Evolutionary conservation across 2,888 invertebrate genomes (phyloP), one percentile per base, ranked within the genome.

Genomic region (Eurois occulta): DNA sequence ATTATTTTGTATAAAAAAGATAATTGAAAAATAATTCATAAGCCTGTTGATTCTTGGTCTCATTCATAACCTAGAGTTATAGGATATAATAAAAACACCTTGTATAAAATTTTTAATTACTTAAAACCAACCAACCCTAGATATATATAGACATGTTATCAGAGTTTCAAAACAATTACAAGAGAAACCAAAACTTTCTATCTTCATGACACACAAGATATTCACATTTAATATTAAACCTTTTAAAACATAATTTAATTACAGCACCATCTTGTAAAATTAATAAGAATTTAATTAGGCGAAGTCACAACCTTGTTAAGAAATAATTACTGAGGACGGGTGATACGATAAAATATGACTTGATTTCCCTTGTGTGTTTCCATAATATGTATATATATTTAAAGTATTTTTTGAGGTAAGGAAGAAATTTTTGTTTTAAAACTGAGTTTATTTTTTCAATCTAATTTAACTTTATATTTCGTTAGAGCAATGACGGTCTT

Each of bases 231-330:
- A 75, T 52, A 76, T 69, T 71, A 83, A 76, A 76, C 71, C 72
- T 60, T 84, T 71, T 62, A 70, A 41, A 60, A 58, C 21, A 52
- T 38, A 85, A 83, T 85, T 81, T 70, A 72, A 85, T 85, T 58
- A 85, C 28, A 71, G 21, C 48, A 43, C 21, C 69, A 73, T 69
- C 73, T 70, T 73, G 70, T 55, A 38, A 83, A 81, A 89, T 89
- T 89, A 86, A 86, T 85, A 81, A 78, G 80, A 81, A 78, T 89
- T 86, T 88, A 88, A 90, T 90, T 88, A 86, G 72, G 48, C 24
- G n/a, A 78, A 81, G 75, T 79, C 86, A 65, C 62, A 76, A 68
- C 38, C 69, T 60, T 80, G 81, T 81, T 73, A n/a, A 43, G 38
- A 64, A n/a, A 55, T 81, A 78, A 86, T 84, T 76, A 83, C 68